These are phyloP conservation scores for Subacronicta megacephala DNA, from an alignment of 2,888 invertebrate species.

Conservation along the genomic window DNA sequence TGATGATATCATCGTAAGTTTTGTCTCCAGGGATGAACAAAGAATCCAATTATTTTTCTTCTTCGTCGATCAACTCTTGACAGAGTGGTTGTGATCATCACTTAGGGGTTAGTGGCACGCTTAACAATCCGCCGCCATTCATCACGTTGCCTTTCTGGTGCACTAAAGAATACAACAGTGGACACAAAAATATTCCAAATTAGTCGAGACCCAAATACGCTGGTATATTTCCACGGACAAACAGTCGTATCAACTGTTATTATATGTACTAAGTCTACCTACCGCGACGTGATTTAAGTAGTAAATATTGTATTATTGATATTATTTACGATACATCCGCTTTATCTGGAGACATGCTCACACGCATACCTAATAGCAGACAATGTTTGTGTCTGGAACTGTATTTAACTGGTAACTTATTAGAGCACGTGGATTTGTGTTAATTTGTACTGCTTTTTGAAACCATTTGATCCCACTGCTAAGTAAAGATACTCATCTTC, in stretches of 20 bases:
- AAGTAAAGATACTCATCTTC: too few relatives aligned
- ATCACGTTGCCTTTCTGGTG: too few relatives aligned
- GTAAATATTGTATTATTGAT: slow-evolving; percentile 49
- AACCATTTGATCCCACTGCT: too few relatives aligned
- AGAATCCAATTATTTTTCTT: too few relatives aligned
- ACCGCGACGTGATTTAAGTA: slow-evolving; percentile 40
- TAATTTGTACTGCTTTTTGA: not conserved
- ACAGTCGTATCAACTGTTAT: slow-evolving; percentile 25
- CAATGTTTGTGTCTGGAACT: slow-evolving; percentile 40
- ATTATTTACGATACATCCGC: slow-evolving; percentile 47
- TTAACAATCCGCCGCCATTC: too few relatives aligned
- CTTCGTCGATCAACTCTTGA: too few relatives aligned
- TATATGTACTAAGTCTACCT: slow-evolving; percentile 24
- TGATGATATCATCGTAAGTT: too few relatives aligned
- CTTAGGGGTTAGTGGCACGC: too few relatives aligned
- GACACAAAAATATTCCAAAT: slow-evolving; percentile 25
- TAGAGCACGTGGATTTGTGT: too few relatives aligned
- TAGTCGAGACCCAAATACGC: slow-evolving; percentile 20
- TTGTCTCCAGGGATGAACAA: too few relatives aligned
- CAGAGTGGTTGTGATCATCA: too few relatives aligned
- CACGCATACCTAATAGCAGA: slow-evolving; percentile 22
- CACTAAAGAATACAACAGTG: not conserved
- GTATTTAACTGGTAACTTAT: slow-evolving; percentile 4
- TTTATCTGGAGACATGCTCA: slow-evolving; percentile 40
- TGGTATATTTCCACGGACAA: slow-evolving; percentile 45